Evolutionary conservation across 2,888 invertebrate genomes (phyloP).

Genomic region (Alentia gelatinosa): DNA sequence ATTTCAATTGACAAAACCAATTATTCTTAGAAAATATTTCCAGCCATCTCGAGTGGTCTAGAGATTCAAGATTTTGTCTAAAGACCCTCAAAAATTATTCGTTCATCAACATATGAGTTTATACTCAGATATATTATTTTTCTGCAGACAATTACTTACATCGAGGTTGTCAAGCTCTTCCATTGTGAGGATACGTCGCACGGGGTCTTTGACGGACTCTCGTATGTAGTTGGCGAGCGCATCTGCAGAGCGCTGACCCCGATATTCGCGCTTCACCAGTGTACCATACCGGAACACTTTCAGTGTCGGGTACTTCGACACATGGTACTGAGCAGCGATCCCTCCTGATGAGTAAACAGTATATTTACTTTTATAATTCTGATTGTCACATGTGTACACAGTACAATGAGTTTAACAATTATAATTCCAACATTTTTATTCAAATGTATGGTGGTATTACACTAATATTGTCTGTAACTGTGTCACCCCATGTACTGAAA

Average conservation of each 20-base stretch:
- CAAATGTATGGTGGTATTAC: no score
- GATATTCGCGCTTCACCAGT: slow-evolving; percentile 82
- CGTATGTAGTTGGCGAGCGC: slow-evolving; percentile 93
- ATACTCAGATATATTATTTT: neutral
- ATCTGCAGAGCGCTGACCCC: slow-evolving; percentile 93
- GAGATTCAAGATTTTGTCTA: no score
- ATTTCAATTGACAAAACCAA: neutral
- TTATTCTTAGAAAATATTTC: neutral
- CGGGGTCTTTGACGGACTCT: slow-evolving; percentile 87
- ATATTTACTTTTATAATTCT: no score
- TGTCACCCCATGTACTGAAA: no score
- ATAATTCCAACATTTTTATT: no score
- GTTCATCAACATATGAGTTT: neutral
- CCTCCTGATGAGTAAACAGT: slow-evolving; percentile 83
- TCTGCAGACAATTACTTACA: slow-evolving; percentile 66
- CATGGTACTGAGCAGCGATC: slow-evolving; percentile 94
- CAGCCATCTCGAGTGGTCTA: neutral
- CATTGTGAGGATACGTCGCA: slow-evolving; percentile 82
- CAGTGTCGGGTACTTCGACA: slow-evolving; percentile 98
- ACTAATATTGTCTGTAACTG: no score
- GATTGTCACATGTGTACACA: no score
- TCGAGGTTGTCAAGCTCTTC: slow-evolving; percentile 76
- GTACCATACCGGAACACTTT: slow-evolving; percentile 90
- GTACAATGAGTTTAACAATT: no score
- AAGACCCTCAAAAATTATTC: neutral